Percentiles rank a stretch among this genome's conserved stretches.
Conservation (phyloP, 1,140 invertebrate species). For the Phortica variegata region DNA sequence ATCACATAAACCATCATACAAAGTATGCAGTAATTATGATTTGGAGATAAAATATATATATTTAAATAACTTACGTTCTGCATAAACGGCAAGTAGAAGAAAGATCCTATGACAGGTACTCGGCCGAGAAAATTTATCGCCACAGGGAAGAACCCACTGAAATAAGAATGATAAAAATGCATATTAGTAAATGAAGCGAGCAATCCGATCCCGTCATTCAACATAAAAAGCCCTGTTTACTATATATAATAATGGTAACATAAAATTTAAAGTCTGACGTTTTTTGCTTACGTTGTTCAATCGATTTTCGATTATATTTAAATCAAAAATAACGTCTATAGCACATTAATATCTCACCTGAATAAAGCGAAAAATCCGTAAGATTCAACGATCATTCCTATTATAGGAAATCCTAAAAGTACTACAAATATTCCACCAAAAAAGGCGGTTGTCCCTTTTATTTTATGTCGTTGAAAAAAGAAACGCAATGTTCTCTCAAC, state of each 20-base stretch:
- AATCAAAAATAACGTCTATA: neutral
- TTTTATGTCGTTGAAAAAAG: conserved; percentile 97
- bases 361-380: conserved; percentile 84
- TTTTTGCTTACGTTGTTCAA: too few species aligned
- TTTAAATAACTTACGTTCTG: conserved; percentile 54
- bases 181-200: neutral
- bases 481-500: conserved; percentile 93
- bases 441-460: conserved; percentile 88
- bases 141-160: conserved; percentile 82
- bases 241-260: too few species aligned
- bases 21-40: too few species aligned
- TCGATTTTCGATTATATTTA: too few species aligned
- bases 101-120: conserved; percentile 72
- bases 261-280: neutral
- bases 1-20: too few species aligned
- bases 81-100: conserved; percentile 75
- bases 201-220: too few species aligned
- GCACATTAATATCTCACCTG: conserved; percentile 59
- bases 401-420: conserved; percentile 91
- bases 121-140: conserved; percentile 84
- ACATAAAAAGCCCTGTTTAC: too few species aligned
- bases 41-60: too few species aligned
- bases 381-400: conserved; percentile 95
- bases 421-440: conserved; percentile 94
- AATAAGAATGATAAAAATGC: conserved; percentile 41